Percentiles rank a stretch among this genome's conserved stretches.
Conservation (phyloP, 2,113 vertebrate genomes). For the Calonectris borealis region DNA sequence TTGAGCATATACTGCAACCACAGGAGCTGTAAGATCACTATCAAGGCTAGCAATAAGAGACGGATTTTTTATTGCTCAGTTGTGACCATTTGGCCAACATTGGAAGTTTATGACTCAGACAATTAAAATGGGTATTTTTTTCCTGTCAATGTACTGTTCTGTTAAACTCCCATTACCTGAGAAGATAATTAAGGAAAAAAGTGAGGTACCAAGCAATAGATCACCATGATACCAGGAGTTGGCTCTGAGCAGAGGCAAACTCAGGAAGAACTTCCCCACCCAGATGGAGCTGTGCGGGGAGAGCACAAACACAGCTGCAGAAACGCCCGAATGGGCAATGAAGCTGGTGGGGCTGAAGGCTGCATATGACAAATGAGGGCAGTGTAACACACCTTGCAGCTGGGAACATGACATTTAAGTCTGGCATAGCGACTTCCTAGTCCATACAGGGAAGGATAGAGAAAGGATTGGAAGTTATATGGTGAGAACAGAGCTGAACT, state of each 20-base stretch:
- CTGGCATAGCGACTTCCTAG: background rate
- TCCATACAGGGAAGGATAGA: background rate
- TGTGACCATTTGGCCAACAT: background rate
- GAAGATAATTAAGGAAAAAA: background rate
- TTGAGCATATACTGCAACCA: background rate
- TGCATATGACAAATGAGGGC: background rate
- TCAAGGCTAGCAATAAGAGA: background rate
- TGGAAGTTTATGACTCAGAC: background rate
- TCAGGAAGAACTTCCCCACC: background rate
- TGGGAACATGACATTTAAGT: background rate
- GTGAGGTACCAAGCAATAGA: background rate
- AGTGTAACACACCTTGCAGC: background rate
- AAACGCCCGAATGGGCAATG: background rate
- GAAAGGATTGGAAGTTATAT: background rate
- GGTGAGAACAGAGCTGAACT: background rate
- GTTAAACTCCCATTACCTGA: background rate
- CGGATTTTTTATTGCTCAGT: background rate
- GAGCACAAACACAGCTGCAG: background rate
- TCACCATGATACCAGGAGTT: background rate
- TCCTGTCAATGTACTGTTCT: background rate
- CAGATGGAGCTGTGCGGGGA: background rate
- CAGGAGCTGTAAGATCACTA: background rate
- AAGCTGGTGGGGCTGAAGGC: background rate
- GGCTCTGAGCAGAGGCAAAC: background rate
- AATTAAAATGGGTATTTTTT: background rate